phyloP scores from a whole-genome alignment of 2,113 vertebrate genomes.

The Meleagris gallopavo region DNA sequence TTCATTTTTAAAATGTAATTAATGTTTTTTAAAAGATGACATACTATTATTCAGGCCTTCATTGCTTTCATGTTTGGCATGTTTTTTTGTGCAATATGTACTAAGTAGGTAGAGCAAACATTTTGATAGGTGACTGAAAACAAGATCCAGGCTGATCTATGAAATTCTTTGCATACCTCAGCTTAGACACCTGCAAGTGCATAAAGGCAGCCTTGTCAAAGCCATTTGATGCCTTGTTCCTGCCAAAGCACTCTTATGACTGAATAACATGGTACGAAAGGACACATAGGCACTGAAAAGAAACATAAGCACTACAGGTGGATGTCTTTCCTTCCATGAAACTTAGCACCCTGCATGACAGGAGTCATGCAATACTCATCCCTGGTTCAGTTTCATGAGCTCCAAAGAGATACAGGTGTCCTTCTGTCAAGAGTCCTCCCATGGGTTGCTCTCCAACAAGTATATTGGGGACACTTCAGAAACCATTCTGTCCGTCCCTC shows the following conservation, averaged over 20 bases:
- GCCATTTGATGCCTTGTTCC: not conserved
- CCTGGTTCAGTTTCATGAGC: not conserved
- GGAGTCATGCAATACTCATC: not conserved
- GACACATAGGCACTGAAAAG: not conserved
- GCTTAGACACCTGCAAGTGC: not conserved
- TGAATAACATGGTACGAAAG: not conserved
- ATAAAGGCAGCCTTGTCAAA: conserved; percentile 22
- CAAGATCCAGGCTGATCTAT: not conserved
- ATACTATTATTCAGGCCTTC: not conserved
- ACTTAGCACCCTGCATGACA: not conserved
- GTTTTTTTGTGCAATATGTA: not conserved
- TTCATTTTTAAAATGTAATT: conserved; percentile 22
- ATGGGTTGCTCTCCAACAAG: not conserved
- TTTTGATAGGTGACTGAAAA: not conserved
- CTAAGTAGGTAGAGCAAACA: not conserved
- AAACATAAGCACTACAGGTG: not conserved
- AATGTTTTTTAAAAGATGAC: not conserved
- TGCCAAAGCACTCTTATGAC: not conserved
- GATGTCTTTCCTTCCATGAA: not conserved
- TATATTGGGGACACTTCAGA: not conserved
- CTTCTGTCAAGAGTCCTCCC: not conserved
- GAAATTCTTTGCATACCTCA: not conserved
- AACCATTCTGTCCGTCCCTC: not conserved
- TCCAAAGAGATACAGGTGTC: not conserved
- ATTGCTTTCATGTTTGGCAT: conserved; percentile 4